Evolutionary conservation across 2,113 vertebrate genomes (phyloP), one percentile per base, ranked within the genome.

Genomic region (Saguinus imperator): DNA sequence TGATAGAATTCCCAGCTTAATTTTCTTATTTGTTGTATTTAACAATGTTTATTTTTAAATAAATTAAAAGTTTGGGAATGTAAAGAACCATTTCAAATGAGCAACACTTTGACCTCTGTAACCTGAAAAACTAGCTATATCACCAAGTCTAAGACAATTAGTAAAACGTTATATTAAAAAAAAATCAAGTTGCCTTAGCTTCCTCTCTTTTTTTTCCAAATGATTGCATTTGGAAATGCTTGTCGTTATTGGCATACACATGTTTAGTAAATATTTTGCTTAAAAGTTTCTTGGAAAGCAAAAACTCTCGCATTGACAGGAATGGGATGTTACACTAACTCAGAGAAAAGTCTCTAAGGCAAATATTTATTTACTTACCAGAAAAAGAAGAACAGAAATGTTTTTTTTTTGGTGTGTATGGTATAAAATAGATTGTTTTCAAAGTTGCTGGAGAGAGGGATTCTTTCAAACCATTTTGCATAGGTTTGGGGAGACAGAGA

Each of bases 181-280:
- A 29, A 40, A 85, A 3, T 17, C 27, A 58, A 66, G 32, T 52
- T 87, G 13, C 61, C 68, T 81, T 68, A 37, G 21, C 17, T 43
- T 0, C 66, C 48, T 4, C 18, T 45, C 3, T 48, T 50, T 52
- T 40, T 40, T 52, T 64, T 52, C 35, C n/a, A 50, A 72, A 3
- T 50, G 25, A 85, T 3, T 32, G 2, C 21, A 7, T 25, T 84
- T 80, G 48, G 50, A 94, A 94, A 73, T 61, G 10, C 45, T 45
- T 92, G 61, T 9, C 29, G 68, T 58, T 70, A 43, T 50, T 50
- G 21, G 8, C 21, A 93, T 13, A 64, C 27, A 40, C 3, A 64
- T 86, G 12, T 68, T 94, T 87, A 35, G 35, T 18, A 66, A 96
- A 73, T 85, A 96, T 94, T 95, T 82, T 94, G n/a, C 40, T 58